Conservation (phyloP, 2,888 invertebrate genomes). For the Quadroppia sp. region DNA sequence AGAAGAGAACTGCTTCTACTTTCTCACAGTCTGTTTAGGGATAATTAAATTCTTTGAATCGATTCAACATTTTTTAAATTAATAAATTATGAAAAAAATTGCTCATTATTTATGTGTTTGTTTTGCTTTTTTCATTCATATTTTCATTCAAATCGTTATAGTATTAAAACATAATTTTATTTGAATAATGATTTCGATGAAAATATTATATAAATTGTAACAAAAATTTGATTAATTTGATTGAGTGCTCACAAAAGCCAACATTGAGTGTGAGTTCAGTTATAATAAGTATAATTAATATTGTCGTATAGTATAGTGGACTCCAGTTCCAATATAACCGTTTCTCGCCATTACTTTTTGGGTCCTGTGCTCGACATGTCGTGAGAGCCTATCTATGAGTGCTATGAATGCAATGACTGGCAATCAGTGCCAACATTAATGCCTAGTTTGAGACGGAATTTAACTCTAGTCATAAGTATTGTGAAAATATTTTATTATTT, state of each 20-base stretch:
- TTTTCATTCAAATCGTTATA: slow-evolving; percentile 27
- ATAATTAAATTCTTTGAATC: slow-evolving; percentile 37
- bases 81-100: slow-evolving; percentile 36
- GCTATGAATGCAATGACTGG: neutral
- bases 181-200: slow-evolving; percentile 33
- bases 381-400: neutral
- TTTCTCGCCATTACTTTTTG: no score
- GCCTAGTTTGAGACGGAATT: slow-evolving; percentile 7
- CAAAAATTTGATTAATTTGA: slow-evolving; percentile 33
- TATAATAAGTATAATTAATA: slow-evolving; percentile 34
- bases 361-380: slow-evolving; percentile 3
- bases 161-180: slow-evolving; percentile 8
- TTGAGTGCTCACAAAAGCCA: neutral
- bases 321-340: neutral
- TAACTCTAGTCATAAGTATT: neutral
- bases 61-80: slow-evolving; percentile 35
- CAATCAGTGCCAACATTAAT: slow-evolving; percentile 12
- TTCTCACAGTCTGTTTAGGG: neutral
- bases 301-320: neutral
- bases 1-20: neutral
- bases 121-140: slow-evolving; percentile 25
- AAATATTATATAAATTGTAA: slow-evolving; percentile 27
- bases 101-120: neutral
- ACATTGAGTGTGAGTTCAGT: slow-evolving; percentile 12
- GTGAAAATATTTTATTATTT: slow-evolving; percentile 26